Conservation (phyloP, 2,888 invertebrate species). For the Hermaeophaga mercurialis region DNA sequence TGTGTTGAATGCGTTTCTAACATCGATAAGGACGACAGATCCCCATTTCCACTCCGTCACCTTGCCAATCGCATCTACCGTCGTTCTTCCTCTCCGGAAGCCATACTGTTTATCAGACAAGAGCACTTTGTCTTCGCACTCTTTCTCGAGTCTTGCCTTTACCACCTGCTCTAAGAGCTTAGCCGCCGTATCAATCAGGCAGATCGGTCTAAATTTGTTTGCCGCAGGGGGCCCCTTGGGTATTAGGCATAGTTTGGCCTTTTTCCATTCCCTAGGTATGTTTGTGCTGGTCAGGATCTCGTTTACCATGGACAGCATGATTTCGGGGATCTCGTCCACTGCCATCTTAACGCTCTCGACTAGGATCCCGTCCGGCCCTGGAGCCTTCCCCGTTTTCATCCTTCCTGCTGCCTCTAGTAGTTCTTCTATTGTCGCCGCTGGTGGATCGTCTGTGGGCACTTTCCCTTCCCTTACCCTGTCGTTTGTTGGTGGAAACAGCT, state of each 20-base stretch:
- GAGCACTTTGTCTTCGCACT: neutral
- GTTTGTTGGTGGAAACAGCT: neutral
- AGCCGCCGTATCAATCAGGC: slow-evolving; percentile 7
- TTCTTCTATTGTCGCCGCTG: neutral
- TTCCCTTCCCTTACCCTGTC: neutral
- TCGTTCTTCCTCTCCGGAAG: slow-evolving; percentile 9
- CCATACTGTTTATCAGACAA: slow-evolving; percentile 20
- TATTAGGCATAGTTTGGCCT: neutral
- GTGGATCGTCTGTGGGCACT: neutral
- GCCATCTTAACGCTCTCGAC: no score
- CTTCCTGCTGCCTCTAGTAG: neutral
- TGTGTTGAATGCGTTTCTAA: slow-evolving; percentile 13
- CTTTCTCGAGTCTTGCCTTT: slow-evolving; percentile 4
- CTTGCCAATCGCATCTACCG: neutral
- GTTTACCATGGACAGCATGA: no score
- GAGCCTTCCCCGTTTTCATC: slow-evolving; percentile 16
- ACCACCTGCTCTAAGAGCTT: slow-evolving; percentile 20
- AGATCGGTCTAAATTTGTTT: slow-evolving; percentile 13
- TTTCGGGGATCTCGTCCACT: no score
- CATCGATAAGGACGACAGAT: neutral
- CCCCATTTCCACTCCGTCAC: slow-evolving; percentile 1
- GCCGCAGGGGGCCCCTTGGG: neutral
- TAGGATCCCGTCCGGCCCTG: no score
- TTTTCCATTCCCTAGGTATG: slow-evolving; percentile 14
- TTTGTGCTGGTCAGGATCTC: no score